phyloP scores from a whole-genome alignment of 2,888 invertebrate species.

The Metellina segmentata region DNA sequence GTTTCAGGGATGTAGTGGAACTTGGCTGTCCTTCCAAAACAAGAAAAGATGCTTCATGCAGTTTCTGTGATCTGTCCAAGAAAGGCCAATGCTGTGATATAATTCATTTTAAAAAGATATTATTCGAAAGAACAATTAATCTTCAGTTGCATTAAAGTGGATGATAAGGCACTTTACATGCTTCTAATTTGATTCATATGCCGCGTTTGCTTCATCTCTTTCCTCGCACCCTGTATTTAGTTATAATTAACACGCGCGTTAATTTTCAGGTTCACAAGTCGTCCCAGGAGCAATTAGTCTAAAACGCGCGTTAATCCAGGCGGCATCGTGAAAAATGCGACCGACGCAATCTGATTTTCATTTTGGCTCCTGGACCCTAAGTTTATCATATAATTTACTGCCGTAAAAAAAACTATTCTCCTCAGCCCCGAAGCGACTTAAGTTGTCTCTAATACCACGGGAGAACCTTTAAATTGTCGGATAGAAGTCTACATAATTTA shows the following conservation, averaged over 20 bases:
- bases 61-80: too few species aligned
- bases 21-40: too few species aligned
- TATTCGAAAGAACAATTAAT: too few species aligned
- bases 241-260: not conserved
- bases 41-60: too few species aligned
- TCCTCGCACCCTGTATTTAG: not conserved
- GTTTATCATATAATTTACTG: not conserved
- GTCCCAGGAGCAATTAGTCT: not conserved
- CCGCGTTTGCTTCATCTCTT: not conserved
- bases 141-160: too few species aligned
- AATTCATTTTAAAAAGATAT: too few species aligned
- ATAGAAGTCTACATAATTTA: not conserved
- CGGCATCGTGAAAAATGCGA: not conserved
- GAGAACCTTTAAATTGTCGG: not conserved
- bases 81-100: too few species aligned
- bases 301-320: not conserved
- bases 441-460: not conserved
- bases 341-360: not conserved
- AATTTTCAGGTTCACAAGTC: not conserved
- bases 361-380: not conserved
- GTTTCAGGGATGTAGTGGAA: too few species aligned
- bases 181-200: too few species aligned
- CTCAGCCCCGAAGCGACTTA: not conserved
- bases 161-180: too few species aligned
- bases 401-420: not conserved